Percentiles rank a stretch among this genome's conserved stretches.
phyloP scores from a whole-genome alignment of 2,113 vertebrate genomes.

The Salvator merianae region DNA sequence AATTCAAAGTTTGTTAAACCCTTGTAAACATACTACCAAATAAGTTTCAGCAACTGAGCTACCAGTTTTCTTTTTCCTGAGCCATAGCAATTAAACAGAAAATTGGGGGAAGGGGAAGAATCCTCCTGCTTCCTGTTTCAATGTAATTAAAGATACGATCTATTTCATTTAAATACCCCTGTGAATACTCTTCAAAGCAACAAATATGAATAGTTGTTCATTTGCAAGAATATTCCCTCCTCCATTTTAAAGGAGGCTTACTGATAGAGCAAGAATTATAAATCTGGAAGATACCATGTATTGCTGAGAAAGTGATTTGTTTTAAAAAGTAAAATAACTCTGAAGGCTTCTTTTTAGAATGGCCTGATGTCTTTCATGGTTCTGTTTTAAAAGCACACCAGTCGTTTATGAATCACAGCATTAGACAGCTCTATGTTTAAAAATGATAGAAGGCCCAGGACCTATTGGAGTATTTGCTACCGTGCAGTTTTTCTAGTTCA shows the following conservation, averaged over 20 bases:
- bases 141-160: constrained; percentile 81
- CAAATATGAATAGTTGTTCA: constrained; percentile 77
- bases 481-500: not conserved
- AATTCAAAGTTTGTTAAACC: constrained; percentile 31
- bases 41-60: constrained; percentile 74
- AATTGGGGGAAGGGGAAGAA: constrained; percentile 31
- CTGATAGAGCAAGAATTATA: constrained; percentile 68
- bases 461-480: constrained; percentile 38
- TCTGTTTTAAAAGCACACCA: constrained; percentile 32
- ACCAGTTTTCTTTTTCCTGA: constrained; percentile 72
- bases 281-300: constrained; percentile 58
- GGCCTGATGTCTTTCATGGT: constrained; percentile 33
- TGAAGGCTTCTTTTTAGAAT: constrained; percentile 34
- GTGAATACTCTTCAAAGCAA: constrained; percentile 73
- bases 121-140: constrained; percentile 75
- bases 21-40: constrained; percentile 62
- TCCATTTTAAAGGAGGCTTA: constrained; percentile 66
- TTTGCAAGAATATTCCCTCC: constrained; percentile 55
- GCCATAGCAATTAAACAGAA: constrained; percentile 75
- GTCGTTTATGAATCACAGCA: constrained; percentile 51
- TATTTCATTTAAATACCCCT: constrained; percentile 77
- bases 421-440: constrained; percentile 37
- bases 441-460: constrained; percentile 41
- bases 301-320: constrained; percentile 34
- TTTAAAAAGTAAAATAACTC: not conserved